Percentiles rank a stretch among this genome's conserved stretches.
phyloP scores from a whole-genome alignment of 2,797 vertebrate genomes.

The Bradypodion pumilum region DNA sequence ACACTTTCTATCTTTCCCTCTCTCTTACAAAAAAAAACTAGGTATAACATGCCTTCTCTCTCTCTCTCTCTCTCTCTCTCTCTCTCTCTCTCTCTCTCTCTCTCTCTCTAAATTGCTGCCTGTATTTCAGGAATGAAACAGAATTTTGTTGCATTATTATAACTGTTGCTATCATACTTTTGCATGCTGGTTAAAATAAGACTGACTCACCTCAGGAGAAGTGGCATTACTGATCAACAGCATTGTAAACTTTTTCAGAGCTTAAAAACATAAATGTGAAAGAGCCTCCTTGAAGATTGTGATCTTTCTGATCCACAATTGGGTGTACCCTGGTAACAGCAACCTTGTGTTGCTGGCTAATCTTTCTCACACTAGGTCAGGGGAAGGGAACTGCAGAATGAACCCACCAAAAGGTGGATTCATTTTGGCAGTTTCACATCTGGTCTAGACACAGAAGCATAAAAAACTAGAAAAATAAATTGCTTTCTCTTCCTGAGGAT shows the following conservation, averaged over 20 bases:
- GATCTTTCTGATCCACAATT: no score
- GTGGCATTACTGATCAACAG: background rate
- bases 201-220: background rate
- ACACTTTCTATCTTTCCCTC: background rate
- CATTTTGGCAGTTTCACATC: no score
- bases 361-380: no score
- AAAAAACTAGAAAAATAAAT: no score
- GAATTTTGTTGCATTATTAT: background rate
- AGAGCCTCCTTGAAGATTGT: no score
- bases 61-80: background rate
- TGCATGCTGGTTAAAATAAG: background rate
- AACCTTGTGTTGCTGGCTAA: no score
- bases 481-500: no score
- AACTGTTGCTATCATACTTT: conserved; percentile 1
- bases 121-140: background rate
- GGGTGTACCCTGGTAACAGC: no score
- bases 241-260: background rate
- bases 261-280: conserved; percentile 13
- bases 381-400: no score
- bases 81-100: background rate
- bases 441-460: no score
- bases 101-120: background rate
- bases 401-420: no score
- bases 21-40: conserved; percentile 37
- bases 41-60: background rate